phyloP scores from a whole-genome alignment of 1,140 invertebrate genomes.

The Scaptomyza pallida region DNA sequence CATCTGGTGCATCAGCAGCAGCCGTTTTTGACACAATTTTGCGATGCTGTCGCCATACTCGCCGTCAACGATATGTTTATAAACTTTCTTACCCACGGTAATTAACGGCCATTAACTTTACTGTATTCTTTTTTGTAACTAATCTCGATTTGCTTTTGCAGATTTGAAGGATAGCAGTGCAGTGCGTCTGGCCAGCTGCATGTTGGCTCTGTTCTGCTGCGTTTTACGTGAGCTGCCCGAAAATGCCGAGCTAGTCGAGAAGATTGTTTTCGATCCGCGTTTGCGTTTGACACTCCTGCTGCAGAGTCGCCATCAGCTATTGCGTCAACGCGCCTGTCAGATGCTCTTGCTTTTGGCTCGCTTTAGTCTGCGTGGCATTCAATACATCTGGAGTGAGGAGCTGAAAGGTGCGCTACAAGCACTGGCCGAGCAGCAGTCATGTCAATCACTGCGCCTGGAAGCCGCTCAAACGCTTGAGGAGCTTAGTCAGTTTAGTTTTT shows the following conservation, averaged over 20 bases:
- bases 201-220: slow-evolving; percentile 88
- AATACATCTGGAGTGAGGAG: slow-evolving; percentile 86
- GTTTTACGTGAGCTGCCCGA: slow-evolving; percentile 90
- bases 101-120: slow-evolving; percentile 47
- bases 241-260: slow-evolving; percentile 90
- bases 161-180: slow-evolving; percentile 86
- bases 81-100: slow-evolving; percentile 85
- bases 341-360: slow-evolving; percentile 88
- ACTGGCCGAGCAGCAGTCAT: slow-evolving; percentile 78
- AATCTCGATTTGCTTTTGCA: slow-evolving; percentile 56
- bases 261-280: slow-evolving; percentile 86
- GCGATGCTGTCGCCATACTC: slow-evolving; percentile 89
- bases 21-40: slow-evolving; percentile 90
- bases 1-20: slow-evolving; percentile 89
- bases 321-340: slow-evolving; percentile 88
- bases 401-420: slow-evolving; percentile 85
- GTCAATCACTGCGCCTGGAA: slow-evolving; percentile 68
- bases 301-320: slow-evolving; percentile 86
- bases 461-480: slow-evolving; percentile 85
- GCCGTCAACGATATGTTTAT: slow-evolving; percentile 86
- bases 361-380: slow-evolving; percentile 87
- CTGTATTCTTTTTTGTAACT: too few species aligned
- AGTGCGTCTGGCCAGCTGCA: slow-evolving; percentile 88
- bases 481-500: slow-evolving; percentile 85
- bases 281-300: slow-evolving; percentile 87